Percentiles rank a stretch among this genome's conserved stretches.
phyloP scores from a whole-genome alignment of 1,140 invertebrate genomes.

The Sarcophaga peregrina region DNA sequence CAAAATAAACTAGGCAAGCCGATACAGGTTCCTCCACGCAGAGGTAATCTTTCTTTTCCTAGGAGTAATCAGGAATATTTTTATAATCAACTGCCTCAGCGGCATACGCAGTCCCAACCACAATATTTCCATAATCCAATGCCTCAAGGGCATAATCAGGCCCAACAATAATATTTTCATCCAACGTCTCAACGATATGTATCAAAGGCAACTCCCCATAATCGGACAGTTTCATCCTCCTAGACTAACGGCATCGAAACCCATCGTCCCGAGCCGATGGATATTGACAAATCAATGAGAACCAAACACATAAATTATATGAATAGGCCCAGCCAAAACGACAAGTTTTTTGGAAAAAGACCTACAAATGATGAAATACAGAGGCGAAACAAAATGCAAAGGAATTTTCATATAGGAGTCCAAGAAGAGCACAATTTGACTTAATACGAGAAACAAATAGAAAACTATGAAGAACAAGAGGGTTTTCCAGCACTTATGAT shows the following conservation, averaged over 20 bases:
- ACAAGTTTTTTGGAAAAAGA: no score
- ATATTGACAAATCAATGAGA: no score
- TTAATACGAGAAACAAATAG: background rate
- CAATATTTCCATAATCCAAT: background rate
- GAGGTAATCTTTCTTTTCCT: background rate
- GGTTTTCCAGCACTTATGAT: background rate
- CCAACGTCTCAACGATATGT: background rate
- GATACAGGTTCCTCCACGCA: background rate
- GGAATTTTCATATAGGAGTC: no score
- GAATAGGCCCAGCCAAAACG: no score
- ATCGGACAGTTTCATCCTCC: background rate
- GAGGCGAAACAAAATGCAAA: no score
- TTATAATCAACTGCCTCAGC: background rate
- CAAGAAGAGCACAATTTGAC: no score
- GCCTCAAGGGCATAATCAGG: background rate
- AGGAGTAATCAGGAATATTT: background rate
- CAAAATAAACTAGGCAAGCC: background rate
- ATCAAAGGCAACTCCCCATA: background rate
- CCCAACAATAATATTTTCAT: background rate
- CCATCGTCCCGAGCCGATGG: no score
- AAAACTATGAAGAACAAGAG: background rate
- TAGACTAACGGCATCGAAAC: background rate
- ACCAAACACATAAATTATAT: no score
- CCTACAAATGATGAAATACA: no score
- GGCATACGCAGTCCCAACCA: background rate